A percentile compares a stretch with the other conserved stretches of the same genome.
phyloP scores from a whole-genome alignment of 2,113 vertebrate genomes.

The Seriola dumerili region DNA sequence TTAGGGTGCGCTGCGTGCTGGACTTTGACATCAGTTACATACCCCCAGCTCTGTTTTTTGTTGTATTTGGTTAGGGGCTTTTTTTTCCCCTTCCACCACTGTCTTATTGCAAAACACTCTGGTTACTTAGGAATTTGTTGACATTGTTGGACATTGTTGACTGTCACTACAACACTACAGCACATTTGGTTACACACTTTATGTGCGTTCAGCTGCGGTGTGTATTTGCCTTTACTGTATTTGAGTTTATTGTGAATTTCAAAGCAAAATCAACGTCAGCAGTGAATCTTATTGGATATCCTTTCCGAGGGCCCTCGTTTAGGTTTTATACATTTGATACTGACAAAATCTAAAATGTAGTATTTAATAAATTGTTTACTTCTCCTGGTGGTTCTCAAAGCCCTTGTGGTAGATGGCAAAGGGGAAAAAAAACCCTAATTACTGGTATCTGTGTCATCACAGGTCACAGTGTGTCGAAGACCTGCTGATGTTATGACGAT shows the following conservation, averaged over 20 bases:
- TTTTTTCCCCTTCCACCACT: neutral
- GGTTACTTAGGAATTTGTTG: slow-evolving; percentile 26
- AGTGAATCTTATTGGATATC: neutral
- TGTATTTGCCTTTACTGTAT: neutral
- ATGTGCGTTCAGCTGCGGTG: neutral
- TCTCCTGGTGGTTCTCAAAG: too few relatives aligned
- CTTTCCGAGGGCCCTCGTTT: neutral
- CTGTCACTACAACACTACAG: slow-evolving; percentile 7
- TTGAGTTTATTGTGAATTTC: neutral
- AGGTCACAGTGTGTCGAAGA: neutral
- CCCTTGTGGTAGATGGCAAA: neutral
- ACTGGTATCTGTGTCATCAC: neutral
- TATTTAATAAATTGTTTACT: too few relatives aligned
- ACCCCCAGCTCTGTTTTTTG: neutral
- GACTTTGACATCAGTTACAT: slow-evolving; percentile 4
- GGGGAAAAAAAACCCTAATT: neutral
- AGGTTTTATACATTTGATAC: neutral
- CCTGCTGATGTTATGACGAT: neutral
- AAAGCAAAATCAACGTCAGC: neutral
- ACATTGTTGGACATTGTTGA: slow-evolving; percentile 15
- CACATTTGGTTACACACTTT: neutral
- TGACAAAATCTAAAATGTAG: neutral
- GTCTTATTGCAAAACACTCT: slow-evolving; percentile 38
- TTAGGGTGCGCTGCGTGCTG: neutral
- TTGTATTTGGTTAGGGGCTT: neutral